Evolutionary conservation across 1,140 invertebrate genomes (phyloP), one percentile per base, ranked within the genome.

Genomic region (Ruditapes philippinarum): DNA sequence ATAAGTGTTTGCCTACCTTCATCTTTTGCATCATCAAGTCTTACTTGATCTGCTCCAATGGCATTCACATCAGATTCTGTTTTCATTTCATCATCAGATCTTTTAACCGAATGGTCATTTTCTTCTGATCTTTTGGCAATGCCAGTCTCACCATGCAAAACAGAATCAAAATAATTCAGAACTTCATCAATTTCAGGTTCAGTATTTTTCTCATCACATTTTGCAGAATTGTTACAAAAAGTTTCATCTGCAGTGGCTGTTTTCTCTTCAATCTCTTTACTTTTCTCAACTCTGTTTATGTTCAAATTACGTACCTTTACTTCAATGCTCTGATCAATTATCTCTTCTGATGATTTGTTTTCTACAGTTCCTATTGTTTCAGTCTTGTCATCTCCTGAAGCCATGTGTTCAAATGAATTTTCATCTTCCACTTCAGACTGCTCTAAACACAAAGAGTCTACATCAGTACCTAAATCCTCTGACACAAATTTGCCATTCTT

Each of bases 81-180:
- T 54, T 54, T 54, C 51, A 9, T 28, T 62, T 62, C 57, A 62
- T 62, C 25, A 4, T 9, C 25, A n/a, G n/a, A n/a, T n/a, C n/a
- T n/a, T 45, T 45, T 57, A 19, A 57, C 54, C 5, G 25, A 7
- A 57, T 12, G 9, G 25, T 57, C 54, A 57, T 57, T 9, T 57
- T 7, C n/a, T n/a, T 57, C 54, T 25, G 5, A 7, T 11, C 1
- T 62, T 5, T 28, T 28, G 19, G 57, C 9, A 62, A 40, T n/a
- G 40, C 40, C 36, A 28, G 9, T n/a, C 2, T 76, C 45, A 25
- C 49, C 40, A n/a, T 49, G 42, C n/a, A 78, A n/a, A 54, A 78
- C 74, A 78, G 42, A 36, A 78, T 78, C 74, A 78, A 54, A 78
- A 49, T 51, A 78, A 51, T 45, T 78, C 1, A 78, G 19, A 11